These are phyloP conservation scores for Tipula helvola DNA, from an alignment of 2,888 invertebrate species.

Conservation along the genomic window DNA sequence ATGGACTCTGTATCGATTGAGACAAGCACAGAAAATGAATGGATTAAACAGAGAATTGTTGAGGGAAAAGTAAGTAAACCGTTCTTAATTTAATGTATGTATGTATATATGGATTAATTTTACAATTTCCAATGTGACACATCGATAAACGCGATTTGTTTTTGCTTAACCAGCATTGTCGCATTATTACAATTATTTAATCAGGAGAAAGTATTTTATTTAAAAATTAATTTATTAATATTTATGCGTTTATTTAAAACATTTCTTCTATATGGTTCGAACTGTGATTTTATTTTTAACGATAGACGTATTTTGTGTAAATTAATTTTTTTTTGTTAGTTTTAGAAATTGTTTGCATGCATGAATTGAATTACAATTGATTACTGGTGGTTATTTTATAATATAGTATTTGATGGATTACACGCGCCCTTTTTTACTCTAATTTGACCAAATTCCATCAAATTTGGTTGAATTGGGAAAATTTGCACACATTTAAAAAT, in stretches of 20 bases:
- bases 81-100: neutral
- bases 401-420: neutral
- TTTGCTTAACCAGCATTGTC: neutral
- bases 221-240: neutral
- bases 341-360: neutral
- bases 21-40: conserved; percentile 76
- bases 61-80: conserved; percentile 53
- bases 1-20: conserved; percentile 83
- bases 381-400: neutral
- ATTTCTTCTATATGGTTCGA: neutral
- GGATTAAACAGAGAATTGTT: conserved; percentile 67
- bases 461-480: neutral
- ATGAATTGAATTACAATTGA: neutral
- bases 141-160: neutral
- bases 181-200: conserved; percentile 1
- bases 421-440: neutral
- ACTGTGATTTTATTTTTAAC: neutral
- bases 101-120: neutral
- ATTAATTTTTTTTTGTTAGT: neutral
- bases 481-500: neutral
- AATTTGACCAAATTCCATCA: neutral
- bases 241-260: neutral
- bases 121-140: neutral
- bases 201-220: neutral
- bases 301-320: neutral